Evolutionary conservation across 2,113 vertebrate genomes (phyloP).

Genomic region (Sciurus niger): DNA sequence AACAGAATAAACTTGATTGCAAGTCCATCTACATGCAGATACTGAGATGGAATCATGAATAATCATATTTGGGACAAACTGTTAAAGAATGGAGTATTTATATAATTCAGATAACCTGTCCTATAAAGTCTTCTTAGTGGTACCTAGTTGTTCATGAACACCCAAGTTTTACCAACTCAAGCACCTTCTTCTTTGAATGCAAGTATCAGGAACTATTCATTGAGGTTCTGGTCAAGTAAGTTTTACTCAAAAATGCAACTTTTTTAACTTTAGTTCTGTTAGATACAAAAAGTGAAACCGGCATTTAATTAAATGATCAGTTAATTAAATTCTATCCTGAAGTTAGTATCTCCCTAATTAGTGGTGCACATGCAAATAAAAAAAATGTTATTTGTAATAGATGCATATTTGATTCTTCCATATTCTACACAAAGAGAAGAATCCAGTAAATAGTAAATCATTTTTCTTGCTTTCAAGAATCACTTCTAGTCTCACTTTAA

Average conservation of each 20-base stretch:
- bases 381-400: conserved; percentile 27
- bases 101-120: background rate
- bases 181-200: background rate
- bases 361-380: conserved; percentile 54
- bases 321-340: conserved; percentile 77
- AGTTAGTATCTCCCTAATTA: conserved; percentile 71
- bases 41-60: background rate
- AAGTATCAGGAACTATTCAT: background rate
- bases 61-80: background rate
- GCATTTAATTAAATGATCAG: background rate
- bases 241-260: conserved; percentile 49
- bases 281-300: conserved; percentile 8
- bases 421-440: background rate
- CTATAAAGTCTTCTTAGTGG: background rate
- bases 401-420: conserved; percentile 58
- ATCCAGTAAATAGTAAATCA: conserved; percentile 13
- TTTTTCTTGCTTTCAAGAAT: conserved; percentile 19
- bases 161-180: background rate
- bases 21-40: background rate
- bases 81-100: background rate
- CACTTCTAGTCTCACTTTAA: background rate
- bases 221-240: conserved; percentile 17
- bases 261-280: conserved; percentile 56
- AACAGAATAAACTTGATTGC: background rate
- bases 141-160: background rate